Evolutionary conservation across 2,113 vertebrate species (phyloP).

Genomic region (Takifugu bimaculatus): DNA sequence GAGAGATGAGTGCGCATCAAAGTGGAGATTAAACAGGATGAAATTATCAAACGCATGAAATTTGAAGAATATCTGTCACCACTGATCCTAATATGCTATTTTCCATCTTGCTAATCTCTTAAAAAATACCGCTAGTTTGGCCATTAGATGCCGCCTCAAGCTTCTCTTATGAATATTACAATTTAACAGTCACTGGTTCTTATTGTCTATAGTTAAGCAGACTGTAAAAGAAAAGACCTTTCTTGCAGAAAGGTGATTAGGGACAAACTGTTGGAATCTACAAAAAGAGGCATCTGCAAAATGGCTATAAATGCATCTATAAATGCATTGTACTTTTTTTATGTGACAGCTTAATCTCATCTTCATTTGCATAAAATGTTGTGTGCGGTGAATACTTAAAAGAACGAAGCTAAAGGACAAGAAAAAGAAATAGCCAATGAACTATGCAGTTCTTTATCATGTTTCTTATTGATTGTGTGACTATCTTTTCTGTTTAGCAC

Average conservation of each 20-base stretch:
- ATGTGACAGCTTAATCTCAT: not conserved
- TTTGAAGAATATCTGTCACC: conserved; percentile 35
- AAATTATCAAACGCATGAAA: no score
- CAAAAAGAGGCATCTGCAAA: conserved; percentile 4
- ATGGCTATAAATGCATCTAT: conserved; percentile 17
- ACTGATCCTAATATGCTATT: conserved; percentile 37
- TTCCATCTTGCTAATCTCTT: conserved; percentile 55
- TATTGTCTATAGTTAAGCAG: conserved; percentile 56
- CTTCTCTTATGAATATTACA: conserved; percentile 46
- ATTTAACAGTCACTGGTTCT: conserved; percentile 62
- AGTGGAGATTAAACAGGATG: no score
- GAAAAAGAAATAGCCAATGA: conserved; percentile 3
- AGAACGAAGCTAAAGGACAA: not conserved
- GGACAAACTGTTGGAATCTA: conserved; percentile 37
- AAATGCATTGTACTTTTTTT: not conserved
- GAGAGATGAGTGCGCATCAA: no score
- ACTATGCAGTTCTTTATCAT: conserved; percentile 13
- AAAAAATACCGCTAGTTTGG: conserved; percentile 47
- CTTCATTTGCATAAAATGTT: not conserved
- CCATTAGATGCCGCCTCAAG: conserved; percentile 52
- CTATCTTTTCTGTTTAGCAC: conserved; percentile 17
- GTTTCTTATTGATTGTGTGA: conserved; percentile 27
- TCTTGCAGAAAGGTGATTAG: conserved; percentile 46
- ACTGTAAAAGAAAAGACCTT: conserved; percentile 55
- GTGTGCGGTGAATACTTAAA: not conserved